These are phyloP conservation scores for Argentina silus DNA, from an alignment of 2,797 vertebrate genomes.

Conservation along the genomic window DNA sequence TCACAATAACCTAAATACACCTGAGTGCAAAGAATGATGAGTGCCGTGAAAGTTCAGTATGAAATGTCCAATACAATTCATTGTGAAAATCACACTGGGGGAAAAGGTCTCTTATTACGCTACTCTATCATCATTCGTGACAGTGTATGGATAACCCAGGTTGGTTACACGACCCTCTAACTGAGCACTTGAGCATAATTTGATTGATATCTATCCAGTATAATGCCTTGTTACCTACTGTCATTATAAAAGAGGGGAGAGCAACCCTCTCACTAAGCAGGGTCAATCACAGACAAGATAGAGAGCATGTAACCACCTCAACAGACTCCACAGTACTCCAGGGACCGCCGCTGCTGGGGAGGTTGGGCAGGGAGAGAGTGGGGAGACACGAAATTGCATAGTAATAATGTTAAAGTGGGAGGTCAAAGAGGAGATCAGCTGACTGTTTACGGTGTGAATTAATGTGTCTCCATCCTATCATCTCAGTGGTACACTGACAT, in stretches of 20 bases:
- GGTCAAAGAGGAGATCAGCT: constrained; percentile 40
- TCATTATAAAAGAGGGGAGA: constrained; percentile 68
- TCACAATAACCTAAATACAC: no score
- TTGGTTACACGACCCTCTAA: constrained; percentile 72
- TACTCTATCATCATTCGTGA: constrained; percentile 72
- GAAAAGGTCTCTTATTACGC: constrained; percentile 67
- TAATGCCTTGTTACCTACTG: constrained; percentile 75
- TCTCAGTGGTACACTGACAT: constrained; percentile 29
- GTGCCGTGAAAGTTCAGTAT: neutral
- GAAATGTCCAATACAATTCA: constrained; percentile 13
- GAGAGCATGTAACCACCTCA: constrained; percentile 42
- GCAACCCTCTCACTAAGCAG: constrained; percentile 62
- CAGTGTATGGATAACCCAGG: constrained; percentile 68
- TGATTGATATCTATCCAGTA: constrained; percentile 78
- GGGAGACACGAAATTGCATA: constrained; percentile 25
- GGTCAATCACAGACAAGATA: constrained; percentile 77
- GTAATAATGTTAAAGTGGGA: constrained; percentile 51
- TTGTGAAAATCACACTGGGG: constrained; percentile 42
- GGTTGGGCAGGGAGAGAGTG: neutral
- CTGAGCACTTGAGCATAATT: constrained; percentile 72
- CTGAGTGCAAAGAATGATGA: neutral
- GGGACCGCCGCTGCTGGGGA: neutral
- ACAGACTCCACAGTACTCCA: constrained; percentile 16
- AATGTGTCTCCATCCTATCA: constrained; percentile 16
- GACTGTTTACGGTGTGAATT: constrained; percentile 31